A percentile compares a stretch with the other conserved stretches of the same genome.
phyloP scores from a whole-genome alignment of 2,797 vertebrate genomes.

The Rousettus madagascariensis region DNA sequence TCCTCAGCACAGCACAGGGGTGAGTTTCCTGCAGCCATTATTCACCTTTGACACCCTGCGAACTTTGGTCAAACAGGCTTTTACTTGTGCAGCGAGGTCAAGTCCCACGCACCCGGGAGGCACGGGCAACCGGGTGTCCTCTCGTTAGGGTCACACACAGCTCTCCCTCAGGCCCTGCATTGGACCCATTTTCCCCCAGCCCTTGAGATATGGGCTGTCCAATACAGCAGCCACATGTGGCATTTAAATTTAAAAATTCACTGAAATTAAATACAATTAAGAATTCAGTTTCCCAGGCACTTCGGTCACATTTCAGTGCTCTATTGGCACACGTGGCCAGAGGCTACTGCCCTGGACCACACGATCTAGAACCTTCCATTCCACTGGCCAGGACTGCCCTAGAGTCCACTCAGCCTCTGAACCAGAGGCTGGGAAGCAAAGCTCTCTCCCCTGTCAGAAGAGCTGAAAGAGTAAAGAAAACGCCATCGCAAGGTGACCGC shows the following conservation, averaged over 20 bases:
- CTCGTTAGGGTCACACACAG: rapidly evolving
- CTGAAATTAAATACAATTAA: not conserved
- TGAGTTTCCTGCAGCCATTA: rapidly evolving
- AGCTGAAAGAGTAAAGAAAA: not conserved
- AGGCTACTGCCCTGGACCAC: not conserved
- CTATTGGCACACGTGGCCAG: rapidly evolving
- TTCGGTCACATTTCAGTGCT: not conserved
- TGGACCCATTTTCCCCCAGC: not conserved
- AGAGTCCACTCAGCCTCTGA: not conserved
- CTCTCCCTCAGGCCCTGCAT: rapidly evolving
- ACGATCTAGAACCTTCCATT: no score
- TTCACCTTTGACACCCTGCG: not conserved
- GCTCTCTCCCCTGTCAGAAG: not conserved
- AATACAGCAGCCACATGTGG: not conserved
- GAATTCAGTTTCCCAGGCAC: not conserved
- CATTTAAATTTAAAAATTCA: not conserved
- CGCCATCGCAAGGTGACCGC: not conserved
- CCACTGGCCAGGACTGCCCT: not conserved
- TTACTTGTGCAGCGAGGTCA: rapidly evolving
- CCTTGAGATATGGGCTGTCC: not conserved
- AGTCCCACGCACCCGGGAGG: rapidly evolving
- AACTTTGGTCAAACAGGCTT: not conserved
- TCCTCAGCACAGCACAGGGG: not conserved
- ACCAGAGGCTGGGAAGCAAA: not conserved
- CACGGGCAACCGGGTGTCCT: not conserved